A percentile compares a stretch with the other conserved stretches of the same genome.
Evolutionary conservation across 1,140 invertebrate species (phyloP).

Genomic region (Rhagoletis pomonella): DNA sequence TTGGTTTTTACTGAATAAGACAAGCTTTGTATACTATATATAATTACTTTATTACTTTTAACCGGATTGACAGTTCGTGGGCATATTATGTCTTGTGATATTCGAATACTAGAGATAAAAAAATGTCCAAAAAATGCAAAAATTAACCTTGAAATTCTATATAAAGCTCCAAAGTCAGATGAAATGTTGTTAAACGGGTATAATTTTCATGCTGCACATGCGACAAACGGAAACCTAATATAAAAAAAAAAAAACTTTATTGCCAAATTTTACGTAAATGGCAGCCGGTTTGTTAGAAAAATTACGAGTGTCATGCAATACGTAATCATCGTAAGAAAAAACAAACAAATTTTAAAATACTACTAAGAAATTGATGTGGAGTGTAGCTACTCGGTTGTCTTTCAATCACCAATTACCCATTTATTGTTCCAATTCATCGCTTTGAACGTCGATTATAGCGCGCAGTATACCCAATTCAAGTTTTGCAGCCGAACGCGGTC

Average conservation of each 20-base stretch:
- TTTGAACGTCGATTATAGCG: conserved; percentile 70
- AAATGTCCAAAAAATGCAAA: background rate
- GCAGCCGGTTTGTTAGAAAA: background rate
- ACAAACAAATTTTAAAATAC: conserved; percentile 29
- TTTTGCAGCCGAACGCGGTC: conserved; percentile 65
- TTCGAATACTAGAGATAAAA: background rate
- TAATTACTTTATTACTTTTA: conserved; percentile 40
- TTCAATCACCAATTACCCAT: background rate
- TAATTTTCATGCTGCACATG: background rate
- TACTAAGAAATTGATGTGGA: conserved; percentile 29
- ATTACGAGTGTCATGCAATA: background rate
- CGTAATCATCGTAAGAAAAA: conserved; percentile 46
- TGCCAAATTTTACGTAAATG: background rate
- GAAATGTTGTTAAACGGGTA: background rate
- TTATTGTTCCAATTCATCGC: conserved; percentile 66
- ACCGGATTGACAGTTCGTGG: background rate
- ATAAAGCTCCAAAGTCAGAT: background rate
- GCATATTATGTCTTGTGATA: conserved; percentile 5
- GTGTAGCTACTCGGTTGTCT: conserved; percentile 11
- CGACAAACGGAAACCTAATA: background rate
- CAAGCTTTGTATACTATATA: background rate
- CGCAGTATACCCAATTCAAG: conserved; percentile 69
- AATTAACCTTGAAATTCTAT: background rate
- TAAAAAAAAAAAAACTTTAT: background rate
- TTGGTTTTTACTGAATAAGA: conserved; percentile 13